A percentile compares a stretch with the other conserved stretches of the same genome.
Evolutionary conservation across 2,113 vertebrate species (phyloP).

Genomic region (Nothoprocta perdicaria): DNA sequence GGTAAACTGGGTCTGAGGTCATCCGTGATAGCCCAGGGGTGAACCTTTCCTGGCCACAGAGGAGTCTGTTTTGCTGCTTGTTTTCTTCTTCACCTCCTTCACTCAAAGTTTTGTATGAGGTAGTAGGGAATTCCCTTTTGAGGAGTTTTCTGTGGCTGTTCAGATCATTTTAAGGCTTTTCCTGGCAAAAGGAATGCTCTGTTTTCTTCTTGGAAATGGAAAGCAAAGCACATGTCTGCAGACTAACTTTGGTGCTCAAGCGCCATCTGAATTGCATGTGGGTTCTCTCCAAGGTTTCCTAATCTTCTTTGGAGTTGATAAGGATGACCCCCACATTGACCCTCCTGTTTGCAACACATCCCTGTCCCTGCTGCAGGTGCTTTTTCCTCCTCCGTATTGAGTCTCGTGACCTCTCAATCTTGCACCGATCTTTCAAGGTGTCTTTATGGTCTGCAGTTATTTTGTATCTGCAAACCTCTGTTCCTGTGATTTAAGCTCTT

Average conservation of each 20-base stretch:
- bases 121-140: background rate
- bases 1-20: background rate
- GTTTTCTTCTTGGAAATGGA: background rate
- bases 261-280: accelerated
- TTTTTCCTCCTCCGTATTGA: background rate
- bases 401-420: background rate
- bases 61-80: background rate
- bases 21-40: background rate
- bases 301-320: background rate
- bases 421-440: background rate
- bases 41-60: background rate
- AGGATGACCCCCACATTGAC: background rate
- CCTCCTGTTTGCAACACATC: background rate
- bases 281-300: background rate
- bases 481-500: background rate
- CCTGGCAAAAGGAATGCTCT: background rate
- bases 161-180: background rate
- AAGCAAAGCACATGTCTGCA: background rate
- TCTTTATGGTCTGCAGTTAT: background rate
- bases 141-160: background rate
- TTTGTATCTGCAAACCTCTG: background rate
- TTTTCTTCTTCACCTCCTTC: background rate
- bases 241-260: background rate
- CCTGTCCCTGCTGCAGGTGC: background rate
- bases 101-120: background rate